Percentiles rank a stretch among this genome's conserved stretches.
phyloP scores from a whole-genome alignment of 1,140 invertebrate genomes.

The Gonatopus flavifemur region DNA sequence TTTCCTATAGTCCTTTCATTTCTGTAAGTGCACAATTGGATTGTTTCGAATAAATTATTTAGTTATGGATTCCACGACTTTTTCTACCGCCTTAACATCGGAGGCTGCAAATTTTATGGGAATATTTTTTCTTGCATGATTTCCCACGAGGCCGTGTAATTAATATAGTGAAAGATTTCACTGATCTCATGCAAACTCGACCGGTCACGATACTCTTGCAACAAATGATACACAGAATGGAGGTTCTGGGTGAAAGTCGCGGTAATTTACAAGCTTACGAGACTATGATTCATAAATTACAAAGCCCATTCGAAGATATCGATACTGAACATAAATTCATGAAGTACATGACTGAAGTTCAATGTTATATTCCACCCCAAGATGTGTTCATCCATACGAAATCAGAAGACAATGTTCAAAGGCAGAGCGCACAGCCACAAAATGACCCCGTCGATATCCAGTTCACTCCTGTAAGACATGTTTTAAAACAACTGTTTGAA shows the following conservation, averaged over 20 bases:
- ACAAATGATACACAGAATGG: not conserved
- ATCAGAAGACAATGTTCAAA: no score
- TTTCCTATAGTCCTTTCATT: no score
- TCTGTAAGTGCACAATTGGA: no score
- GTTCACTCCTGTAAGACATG: not conserved
- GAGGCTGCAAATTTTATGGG: no score
- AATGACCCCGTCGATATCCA: not conserved
- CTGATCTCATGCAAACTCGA: not conserved
- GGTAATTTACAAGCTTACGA: not conserved
- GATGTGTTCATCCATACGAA: no score
- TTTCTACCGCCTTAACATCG: no score
- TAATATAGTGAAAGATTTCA: not conserved
- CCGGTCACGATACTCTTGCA: not conserved
- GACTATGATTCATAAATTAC: not conserved
- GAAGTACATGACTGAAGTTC: not conserved
- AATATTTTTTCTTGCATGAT: no score
- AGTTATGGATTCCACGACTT: no score
- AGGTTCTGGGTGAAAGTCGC: not conserved
- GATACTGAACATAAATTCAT: not conserved
- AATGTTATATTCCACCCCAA: not conserved
- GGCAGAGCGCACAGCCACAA: no score
- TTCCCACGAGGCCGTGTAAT: not conserved
- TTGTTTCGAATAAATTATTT: no score
- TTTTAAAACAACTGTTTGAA: conserved; percentile 4
- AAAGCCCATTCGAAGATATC: not conserved